Evolutionary conservation across 2,113 vertebrate species (phyloP).

Genomic region (Engraulis encrasicolus): DNA sequence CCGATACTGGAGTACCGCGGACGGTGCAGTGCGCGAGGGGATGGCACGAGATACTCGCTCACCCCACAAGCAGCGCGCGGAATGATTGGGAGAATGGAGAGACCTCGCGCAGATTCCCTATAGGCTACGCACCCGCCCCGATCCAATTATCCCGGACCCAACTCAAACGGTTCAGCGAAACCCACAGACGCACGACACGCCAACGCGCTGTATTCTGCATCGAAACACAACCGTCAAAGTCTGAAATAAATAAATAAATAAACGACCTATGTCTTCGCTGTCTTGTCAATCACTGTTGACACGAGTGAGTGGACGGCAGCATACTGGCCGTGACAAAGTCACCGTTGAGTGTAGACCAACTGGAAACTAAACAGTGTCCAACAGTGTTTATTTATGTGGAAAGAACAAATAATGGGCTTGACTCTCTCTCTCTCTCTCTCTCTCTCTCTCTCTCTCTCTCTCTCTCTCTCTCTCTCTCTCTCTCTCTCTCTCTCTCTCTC

Average conservation of each 20-base stretch:
- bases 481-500: too few species aligned
- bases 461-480: too few species aligned
- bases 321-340: too few species aligned
- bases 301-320: too few species aligned
- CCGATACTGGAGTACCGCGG: background rate
- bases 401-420: too few species aligned
- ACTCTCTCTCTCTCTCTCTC: too few species aligned
- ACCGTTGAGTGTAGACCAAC: too few species aligned
- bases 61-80: slow-evolving; percentile 49
- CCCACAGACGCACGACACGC: background rate
- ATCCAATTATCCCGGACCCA: slow-evolving; percentile 41
- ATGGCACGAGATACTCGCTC: slow-evolving; percentile 43
- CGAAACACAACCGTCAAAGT: background rate
- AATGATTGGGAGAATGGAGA: slow-evolving; percentile 48
- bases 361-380: too few species aligned
- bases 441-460: too few species aligned
- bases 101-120: slow-evolving; percentile 43
- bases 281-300: too few species aligned
- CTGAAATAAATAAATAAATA: background rate
- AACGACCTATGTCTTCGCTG: too few species aligned
- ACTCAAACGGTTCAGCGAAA: slow-evolving; percentile 22
- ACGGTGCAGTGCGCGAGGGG: background rate
- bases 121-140: slow-evolving; percentile 45
- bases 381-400: too few species aligned
- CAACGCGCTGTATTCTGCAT: background rate